These are phyloP conservation scores for Myotis lucifugus DNA, from an alignment of 2,113 vertebrate species.

Conservation along the genomic window DNA sequence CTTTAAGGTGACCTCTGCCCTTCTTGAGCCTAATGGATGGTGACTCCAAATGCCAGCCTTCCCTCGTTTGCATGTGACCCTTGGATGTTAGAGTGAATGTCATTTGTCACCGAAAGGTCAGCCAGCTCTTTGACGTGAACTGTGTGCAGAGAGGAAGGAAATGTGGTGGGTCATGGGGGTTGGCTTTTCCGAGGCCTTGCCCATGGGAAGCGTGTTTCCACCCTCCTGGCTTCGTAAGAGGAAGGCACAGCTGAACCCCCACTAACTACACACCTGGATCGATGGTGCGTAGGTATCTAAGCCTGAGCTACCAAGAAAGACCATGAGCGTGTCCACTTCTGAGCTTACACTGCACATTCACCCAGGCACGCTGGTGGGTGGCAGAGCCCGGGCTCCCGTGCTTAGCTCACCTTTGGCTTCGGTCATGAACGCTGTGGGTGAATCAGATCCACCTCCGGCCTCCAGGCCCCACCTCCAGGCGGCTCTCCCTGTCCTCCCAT, in stretches of 20 bases:
- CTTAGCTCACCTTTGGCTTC: neutral
- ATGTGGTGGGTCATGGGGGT: neutral
- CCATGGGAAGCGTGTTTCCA: neutral
- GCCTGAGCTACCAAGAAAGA: neutral
- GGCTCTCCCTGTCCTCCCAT: neutral
- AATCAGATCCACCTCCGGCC: no score
- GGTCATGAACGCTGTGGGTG: no score
- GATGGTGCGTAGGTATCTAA: neutral
- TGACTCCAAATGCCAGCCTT: slow-evolving; percentile 68
- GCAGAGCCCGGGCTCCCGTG: rapidly evolving
- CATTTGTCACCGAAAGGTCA: slow-evolving; percentile 77
- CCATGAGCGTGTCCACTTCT: neutral
- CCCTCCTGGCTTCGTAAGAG: neutral
- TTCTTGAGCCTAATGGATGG: slow-evolving; percentile 55
- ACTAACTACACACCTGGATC: neutral
- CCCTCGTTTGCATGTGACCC: slow-evolving; percentile 58
- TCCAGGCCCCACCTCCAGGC: neutral
- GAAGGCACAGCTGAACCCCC: neutral
- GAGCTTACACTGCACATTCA: no score
- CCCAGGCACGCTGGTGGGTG: neutral
- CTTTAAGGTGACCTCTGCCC: slow-evolving; percentile 39
- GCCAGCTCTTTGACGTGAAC: neutral
- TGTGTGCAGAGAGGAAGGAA: neutral
- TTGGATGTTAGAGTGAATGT: slow-evolving; percentile 41
- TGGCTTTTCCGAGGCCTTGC: neutral